Evolutionary conservation across 2,797 vertebrate genomes (phyloP).

Genomic region (Petrocephalus schoutedeni): DNA sequence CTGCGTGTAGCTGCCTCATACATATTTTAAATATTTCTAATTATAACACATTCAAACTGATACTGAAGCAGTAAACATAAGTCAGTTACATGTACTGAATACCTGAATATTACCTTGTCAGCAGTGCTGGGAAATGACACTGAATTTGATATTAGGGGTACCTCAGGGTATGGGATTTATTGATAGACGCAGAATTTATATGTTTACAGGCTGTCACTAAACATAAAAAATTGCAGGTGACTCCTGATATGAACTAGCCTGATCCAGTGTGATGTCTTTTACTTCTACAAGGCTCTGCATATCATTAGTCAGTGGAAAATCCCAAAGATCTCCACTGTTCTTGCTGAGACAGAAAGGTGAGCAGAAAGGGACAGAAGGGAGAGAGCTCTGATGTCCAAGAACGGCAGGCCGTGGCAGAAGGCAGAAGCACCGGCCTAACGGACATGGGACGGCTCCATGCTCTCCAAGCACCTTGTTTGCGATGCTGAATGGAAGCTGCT

Average conservation of each 20-base stretch:
- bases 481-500: neutral
- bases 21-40: neutral
- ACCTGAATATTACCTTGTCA: neutral
- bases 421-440: neutral
- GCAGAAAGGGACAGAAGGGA: neutral
- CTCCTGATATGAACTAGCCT: neutral
- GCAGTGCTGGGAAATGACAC: neutral
- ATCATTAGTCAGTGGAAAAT: slow-evolving; percentile 6
- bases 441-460: neutral
- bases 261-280: neutral
- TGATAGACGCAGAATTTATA: neutral
- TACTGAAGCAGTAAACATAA: neutral
- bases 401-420: neutral
- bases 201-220: neutral
- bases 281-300: neutral
- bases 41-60: neutral
- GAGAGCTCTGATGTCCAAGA: neutral
- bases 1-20: neutral
- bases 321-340: neutral
- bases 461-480: neutral
- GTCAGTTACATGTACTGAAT: neutral
- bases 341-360: neutral
- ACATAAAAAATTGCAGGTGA: slow-evolving; percentile 4
- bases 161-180: neutral
- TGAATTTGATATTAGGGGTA: neutral